Conservation (phyloP, 1,140 invertebrate species). For the Leptopilina boulardi region DNA sequence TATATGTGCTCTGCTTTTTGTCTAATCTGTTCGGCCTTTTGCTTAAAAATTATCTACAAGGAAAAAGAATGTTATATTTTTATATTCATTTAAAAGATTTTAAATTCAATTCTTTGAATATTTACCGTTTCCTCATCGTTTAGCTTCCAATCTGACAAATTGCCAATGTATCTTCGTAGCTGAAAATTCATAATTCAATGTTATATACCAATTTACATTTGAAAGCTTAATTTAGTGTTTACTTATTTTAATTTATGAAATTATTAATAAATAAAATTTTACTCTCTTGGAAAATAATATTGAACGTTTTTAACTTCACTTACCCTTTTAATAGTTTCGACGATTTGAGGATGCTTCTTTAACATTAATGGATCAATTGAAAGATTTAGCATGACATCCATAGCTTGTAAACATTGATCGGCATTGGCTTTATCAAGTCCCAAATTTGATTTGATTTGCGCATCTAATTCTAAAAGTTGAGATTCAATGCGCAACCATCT, state of each 20-base stretch:
- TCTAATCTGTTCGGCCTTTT: constrained; percentile 81
- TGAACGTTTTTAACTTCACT: constrained; percentile 5
- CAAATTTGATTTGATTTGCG: constrained; percentile 83
- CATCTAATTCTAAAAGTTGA: constrained; percentile 84
- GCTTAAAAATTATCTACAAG: constrained; percentile 76
- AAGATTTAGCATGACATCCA: constrained; percentile 81
- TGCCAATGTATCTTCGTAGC: constrained; percentile 85
- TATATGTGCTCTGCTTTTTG: constrained; percentile 81
- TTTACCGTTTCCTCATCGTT: constrained; percentile 77
- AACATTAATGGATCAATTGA: constrained; percentile 87
- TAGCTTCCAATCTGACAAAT: constrained; percentile 83
- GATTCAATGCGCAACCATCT: constrained; percentile 82
- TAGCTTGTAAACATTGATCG: constrained; percentile 78
- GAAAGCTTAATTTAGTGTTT: too few species aligned
- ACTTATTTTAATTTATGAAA: too few species aligned
- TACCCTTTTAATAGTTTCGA: constrained; percentile 84
- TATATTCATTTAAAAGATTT: constrained; percentile 12
- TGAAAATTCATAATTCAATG: constrained; percentile 58
- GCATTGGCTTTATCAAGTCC: constrained; percentile 81
- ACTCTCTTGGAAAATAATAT: neutral
- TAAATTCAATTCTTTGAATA: neutral
- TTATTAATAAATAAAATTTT: too few species aligned
- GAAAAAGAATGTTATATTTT: constrained; percentile 40
- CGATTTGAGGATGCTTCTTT: constrained; percentile 89
- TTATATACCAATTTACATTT: neutral